Conservation (phyloP, 2,797 vertebrate species). For the Philypnodon macrostomus region DNA sequence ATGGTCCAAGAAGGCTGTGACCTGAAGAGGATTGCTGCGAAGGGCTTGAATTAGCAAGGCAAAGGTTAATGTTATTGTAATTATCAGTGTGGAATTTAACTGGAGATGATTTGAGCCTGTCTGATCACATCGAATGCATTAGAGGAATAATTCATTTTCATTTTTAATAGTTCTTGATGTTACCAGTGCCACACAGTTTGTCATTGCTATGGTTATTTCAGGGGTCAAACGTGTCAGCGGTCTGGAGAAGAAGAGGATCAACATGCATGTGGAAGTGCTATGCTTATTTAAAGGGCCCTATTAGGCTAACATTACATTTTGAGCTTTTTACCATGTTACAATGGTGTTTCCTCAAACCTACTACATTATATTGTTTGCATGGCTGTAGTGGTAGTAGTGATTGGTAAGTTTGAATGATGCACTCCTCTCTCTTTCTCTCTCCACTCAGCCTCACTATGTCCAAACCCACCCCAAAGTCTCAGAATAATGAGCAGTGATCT, state of each 20-base stretch:
- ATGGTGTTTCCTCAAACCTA: no score
- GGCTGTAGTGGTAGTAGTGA: neutral
- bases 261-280: constrained; percentile 18
- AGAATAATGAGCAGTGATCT: no score
- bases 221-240: constrained; percentile 62
- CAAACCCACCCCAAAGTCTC: no score
- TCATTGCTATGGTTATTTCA: constrained; percentile 72
- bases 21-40: constrained; percentile 58
- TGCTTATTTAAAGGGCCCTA: constrained; percentile 34
- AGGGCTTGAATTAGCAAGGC: constrained; percentile 70
- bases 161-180: constrained; percentile 75
- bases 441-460: no score
- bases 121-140: constrained; percentile 80
- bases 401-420: no score
- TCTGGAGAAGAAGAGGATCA: constrained; percentile 48
- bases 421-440: no score
- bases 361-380: no score
- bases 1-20: constrained; percentile 47
- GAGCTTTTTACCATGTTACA: no score
- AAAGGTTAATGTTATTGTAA: constrained; percentile 82
- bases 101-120: constrained; percentile 68
- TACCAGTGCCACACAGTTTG: constrained; percentile 50
- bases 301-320: no score
- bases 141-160: constrained; percentile 77
- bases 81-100: constrained; percentile 68